Evolutionary conservation across 2,888 invertebrate genomes (phyloP).

Genomic region (Adelognathus sp.): DNA sequence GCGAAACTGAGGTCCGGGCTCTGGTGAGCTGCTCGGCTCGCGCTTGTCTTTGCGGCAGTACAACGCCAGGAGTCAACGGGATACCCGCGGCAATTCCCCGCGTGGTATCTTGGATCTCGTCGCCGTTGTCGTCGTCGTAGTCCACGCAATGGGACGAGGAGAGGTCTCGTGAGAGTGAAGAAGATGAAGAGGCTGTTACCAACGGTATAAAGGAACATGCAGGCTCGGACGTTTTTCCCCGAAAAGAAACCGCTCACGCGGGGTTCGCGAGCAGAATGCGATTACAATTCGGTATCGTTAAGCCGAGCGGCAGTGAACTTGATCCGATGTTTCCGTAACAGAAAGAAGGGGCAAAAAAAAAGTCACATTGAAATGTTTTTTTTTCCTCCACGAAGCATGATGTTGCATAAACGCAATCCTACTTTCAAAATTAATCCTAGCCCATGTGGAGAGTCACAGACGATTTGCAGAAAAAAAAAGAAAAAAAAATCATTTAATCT

Average conservation of each 20-base stretch:
- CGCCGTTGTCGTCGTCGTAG: slow-evolving; percentile 33
- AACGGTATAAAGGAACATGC: slow-evolving; percentile 22
- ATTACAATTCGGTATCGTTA: slow-evolving; percentile 30
- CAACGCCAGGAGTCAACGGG: slow-evolving; percentile 26
- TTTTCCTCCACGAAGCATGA: not conserved
- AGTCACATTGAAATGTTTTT: not conserved
- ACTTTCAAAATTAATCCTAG: not conserved
- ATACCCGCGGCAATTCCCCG: not conserved
- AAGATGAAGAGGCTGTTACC: slow-evolving; percentile 51
- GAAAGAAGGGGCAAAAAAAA: not conserved
- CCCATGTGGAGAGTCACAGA: too few relatives aligned
- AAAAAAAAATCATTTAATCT: too few relatives aligned
- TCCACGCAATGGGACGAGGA: not conserved
- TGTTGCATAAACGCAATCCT: not conserved
- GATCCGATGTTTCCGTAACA: not conserved
- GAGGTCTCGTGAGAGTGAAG: slow-evolving; percentile 46
- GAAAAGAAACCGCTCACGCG: slow-evolving; percentile 45
- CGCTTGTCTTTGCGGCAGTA: slow-evolving; percentile 8
- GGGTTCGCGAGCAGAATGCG: slow-evolving; percentile 23
- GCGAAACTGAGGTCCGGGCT: not conserved
- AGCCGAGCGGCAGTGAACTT: not conserved
- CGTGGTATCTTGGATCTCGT: slow-evolving; percentile 51
- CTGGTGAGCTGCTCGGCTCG: not conserved
- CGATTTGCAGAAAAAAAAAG: too few relatives aligned
- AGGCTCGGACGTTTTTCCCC: slow-evolving; percentile 4